These are phyloP conservation scores for Eretmocerus hayati DNA, from an alignment of 2,888 invertebrate species.

Conservation along the genomic window DNA sequence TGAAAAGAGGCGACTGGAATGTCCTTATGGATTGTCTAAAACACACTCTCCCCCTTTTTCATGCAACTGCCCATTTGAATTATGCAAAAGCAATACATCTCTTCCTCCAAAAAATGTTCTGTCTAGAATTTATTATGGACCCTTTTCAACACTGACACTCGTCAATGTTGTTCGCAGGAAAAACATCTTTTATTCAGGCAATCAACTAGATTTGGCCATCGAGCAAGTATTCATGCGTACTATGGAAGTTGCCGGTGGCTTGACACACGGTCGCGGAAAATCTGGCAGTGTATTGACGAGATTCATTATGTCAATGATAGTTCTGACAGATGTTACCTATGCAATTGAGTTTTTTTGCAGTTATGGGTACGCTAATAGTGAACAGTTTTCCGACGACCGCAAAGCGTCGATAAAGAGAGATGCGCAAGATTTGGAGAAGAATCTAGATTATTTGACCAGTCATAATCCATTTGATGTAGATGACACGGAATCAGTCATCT, in stretches of 20 bases:
- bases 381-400: background rate
- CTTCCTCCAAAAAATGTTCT: slow-evolving; percentile 40
- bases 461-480: background rate
- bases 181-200: background rate
- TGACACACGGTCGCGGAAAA: too few species aligned
- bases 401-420: background rate
- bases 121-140: slow-evolving; percentile 23
- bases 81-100: slow-evolving; percentile 37
- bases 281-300: too few species aligned
- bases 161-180: background rate
- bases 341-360: background rate
- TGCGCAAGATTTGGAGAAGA: background rate
- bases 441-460: background rate
- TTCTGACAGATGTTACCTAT: too few species aligned
- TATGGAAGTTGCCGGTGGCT: too few species aligned
- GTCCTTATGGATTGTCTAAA: slow-evolving; percentile 30
- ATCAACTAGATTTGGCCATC: background rate
- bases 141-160: background rate
- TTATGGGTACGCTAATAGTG: background rate
- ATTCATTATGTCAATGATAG: too few species aligned
- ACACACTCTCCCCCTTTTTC: slow-evolving; percentile 37
- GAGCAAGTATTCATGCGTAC: background rate
- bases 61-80: slow-evolving; percentile 38
- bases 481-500: background rate
- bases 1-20: slow-evolving; percentile 32